Evolutionary conservation across 2,113 vertebrate genomes (phyloP).

Genomic region (Octodon degus): DNA sequence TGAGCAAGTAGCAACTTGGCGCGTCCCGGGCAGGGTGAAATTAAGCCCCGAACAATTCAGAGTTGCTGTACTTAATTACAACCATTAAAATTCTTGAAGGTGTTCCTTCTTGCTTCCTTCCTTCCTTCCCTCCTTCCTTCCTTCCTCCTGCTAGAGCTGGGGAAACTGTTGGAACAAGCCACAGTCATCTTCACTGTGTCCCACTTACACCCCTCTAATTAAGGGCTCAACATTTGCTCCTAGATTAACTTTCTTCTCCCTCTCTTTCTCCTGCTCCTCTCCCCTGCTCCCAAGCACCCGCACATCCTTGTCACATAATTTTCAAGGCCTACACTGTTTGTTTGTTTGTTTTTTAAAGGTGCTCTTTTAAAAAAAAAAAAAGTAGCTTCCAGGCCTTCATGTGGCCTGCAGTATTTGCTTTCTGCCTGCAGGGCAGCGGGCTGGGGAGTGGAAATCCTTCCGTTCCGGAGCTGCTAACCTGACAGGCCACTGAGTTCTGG

Average conservation of each 20-base stretch:
- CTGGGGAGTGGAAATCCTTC: conserved; percentile 70
- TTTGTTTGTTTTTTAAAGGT: conserved; percentile 57
- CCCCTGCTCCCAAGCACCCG: conserved; percentile 67
- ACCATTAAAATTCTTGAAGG: conserved; percentile 93
- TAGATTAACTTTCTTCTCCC: conserved; percentile 82
- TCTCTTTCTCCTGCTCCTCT: conserved; percentile 66
- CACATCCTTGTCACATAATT: conserved; percentile 74
- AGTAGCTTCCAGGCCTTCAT: conserved; percentile 76
- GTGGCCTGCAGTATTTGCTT: not conserved
- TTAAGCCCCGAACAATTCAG: conserved; percentile 91
- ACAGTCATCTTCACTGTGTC: conserved; percentile 84
- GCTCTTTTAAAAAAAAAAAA: not conserved
- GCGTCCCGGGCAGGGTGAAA: conserved; percentile 88
- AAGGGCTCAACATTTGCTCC: conserved; percentile 86
- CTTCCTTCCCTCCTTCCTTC: conserved; percentile 89
- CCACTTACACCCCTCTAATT: conserved; percentile 86
- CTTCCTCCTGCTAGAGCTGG: conserved; percentile 85
- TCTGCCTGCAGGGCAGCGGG: conserved; percentile 64
- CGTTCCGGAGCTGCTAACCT: not conserved
- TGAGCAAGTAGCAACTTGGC: conserved; percentile 91
- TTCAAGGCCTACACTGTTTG: conserved; percentile 71
- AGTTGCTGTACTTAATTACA: conserved; percentile 92
- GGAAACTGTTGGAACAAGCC: conserved; percentile 90
- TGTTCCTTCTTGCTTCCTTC: conserved; percentile 91
- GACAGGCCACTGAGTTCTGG: not conserved